Base-by-base conservation (phyloP, 2,113 vertebrate species). In the Odobenus rosmarus region DNA sequence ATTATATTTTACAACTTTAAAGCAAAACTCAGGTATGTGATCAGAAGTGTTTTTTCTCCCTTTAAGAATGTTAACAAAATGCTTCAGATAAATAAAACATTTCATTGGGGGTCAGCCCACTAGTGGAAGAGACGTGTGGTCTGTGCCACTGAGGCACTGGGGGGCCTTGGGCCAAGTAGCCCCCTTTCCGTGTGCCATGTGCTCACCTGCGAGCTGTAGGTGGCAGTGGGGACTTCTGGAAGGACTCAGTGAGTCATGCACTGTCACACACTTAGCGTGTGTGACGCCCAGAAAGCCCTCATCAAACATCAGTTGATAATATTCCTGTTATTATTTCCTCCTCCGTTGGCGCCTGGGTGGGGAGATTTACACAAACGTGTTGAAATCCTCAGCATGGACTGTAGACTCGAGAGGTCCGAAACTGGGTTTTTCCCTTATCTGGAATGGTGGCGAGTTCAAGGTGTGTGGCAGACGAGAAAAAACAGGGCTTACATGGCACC, bases 231-330 rank as follows among this genome's bases (percentile, higher is more conserved):
- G 13, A 8, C 53, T 57, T 24, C 72, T 76, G 72, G 71, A 39
- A 72, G 39, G 72, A 26, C 12, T 26, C 39, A 0, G 39, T 7
- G 24, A 76, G n/a, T 13, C 72, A 9, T 12, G 8, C 36, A 0
- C 14, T 1, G 13, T 3, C 2, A 4, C 3, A 4, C 18, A 4
- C 18, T 3, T 1, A 15, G 72, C 39, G 14, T 2, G 1, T 4
- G 5, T 0, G 11, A 28, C 14, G 0, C 2, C 15, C 15, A 28
- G 62, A 39, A 26, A 53, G 5, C 24, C n/a, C 26, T 24, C 26
- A 1, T 14, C 57, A 0, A 31, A 1, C 6, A 0, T 0, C 0
- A 4, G 11, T 1, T 4, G 28, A 5, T 46, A 7, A 23, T 3
- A 3, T 0, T 19, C 7, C 5, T 4, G 18, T 7, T 5, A 1